Evolutionary conservation across 2,113 vertebrate species (phyloP).

Genomic region (Peromyscus polionotus): DNA sequence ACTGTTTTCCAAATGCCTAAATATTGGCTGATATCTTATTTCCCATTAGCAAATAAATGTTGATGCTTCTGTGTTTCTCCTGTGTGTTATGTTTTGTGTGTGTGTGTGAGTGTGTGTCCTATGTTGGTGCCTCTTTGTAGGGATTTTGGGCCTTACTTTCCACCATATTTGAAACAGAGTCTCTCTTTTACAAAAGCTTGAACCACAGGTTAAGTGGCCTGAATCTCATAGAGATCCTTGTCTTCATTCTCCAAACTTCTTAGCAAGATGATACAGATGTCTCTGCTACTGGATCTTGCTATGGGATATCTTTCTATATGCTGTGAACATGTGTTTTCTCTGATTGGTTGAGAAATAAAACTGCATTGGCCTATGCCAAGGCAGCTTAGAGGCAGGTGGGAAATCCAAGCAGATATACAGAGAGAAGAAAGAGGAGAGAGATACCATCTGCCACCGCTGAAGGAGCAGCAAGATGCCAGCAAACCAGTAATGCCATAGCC

Average conservation of each 20-base stretch:
- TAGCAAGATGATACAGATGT: not conserved
- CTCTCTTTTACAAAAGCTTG: too few species aligned
- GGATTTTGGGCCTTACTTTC: not conserved
- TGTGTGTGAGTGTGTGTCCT: not conserved
- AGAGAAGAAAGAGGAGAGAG: too few species aligned
- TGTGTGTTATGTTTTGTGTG: not conserved
- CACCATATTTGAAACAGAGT: not conserved
- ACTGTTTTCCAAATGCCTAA: not conserved
- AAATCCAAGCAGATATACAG: too few species aligned
- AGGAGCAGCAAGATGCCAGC: too few species aligned
- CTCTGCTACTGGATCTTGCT: not conserved
- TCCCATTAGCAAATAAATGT: not conserved
- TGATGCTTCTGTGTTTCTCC: not conserved
- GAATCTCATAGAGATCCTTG: not conserved
- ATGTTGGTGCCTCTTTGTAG: not conserved
- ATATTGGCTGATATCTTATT: not conserved
- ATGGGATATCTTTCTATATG: too few species aligned
- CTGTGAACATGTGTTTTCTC: too few species aligned
- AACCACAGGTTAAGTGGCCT: too few species aligned
- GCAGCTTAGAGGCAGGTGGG: too few species aligned
- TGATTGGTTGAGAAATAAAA: too few species aligned
- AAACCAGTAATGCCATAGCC: too few species aligned
- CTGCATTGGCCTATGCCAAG: too few species aligned
- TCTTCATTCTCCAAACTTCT: not conserved
- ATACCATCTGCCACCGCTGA: too few species aligned